Base-by-base conservation (phyloP, 2,888 invertebrate genomes). In the Caenorhabditis sp. region DNA sequence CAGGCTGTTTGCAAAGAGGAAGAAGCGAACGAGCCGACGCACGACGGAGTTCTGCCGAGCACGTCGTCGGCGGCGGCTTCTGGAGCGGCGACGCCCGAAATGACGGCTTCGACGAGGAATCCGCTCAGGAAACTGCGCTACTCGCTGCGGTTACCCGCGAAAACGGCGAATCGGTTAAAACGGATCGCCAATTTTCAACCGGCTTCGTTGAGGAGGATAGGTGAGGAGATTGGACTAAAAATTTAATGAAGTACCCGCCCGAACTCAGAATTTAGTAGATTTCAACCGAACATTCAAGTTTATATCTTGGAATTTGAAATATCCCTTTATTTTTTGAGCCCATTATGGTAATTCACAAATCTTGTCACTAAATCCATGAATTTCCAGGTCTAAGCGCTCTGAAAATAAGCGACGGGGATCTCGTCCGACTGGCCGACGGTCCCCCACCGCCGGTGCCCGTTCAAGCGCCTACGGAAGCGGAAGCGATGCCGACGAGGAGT, bases 151-250 rank as follows among this genome's bases (percentile, higher is more conserved):
- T 45, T 82, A 26, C 68, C 78, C 11, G 58, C 74, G 11, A 81
- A 78, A 59, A 74, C 78, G 13, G 83, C 82, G 11, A 48, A 66
- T 26, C 66, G 79, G 43, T 55, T 83, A n/a, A 82, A 82, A 72
- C 32, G 83, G 41, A 81, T 83, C 41, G 78, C 80, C 4, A 78
- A 45, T 43, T 62, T 71, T 63, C 83, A 81, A 50, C 83, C 83
- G 17, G 73, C 73, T 37, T 74, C 83, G 8, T 26, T 83, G 30
- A 48, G 81, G 15, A 52, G 74, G 48, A 45, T 82, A 63, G 81
- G 81, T 70, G n/a, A 1, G 63, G n/a, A n/a, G n/a, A n/a, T n/a
- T n/a, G n/a, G n/a, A n/a, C n/a, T n/a, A n/a, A n/a, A n/a, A n/a
- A n/a, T n/a, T n/a, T n/a, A n/a, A n/a, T n/a, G n/a, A n/a, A n/a